Percentiles rank a stretch among this genome's conserved stretches.
These are phyloP conservation scores for Meliscaeva auricollis DNA, from an alignment of 2,888 invertebrate genomes.

Conservation along the genomic window DNA sequence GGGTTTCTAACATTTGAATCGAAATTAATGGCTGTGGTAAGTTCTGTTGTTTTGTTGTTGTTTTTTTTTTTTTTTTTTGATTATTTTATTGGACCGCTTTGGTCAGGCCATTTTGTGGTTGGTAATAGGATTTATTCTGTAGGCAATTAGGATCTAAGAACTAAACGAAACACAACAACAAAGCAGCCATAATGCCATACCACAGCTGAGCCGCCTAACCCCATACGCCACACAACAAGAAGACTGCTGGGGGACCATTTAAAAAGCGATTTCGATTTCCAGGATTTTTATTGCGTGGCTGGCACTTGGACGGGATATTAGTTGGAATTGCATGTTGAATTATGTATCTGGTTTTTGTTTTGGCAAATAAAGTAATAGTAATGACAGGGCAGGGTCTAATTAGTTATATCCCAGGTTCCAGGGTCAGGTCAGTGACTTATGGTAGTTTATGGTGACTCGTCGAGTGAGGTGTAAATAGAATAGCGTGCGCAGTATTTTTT, in stretches of 20 bases:
- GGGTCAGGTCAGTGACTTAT: slow-evolving; percentile 30
- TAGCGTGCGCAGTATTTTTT: slow-evolving; percentile 15
- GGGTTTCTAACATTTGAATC: slow-evolving; percentile 55
- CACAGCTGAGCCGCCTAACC: not conserved
- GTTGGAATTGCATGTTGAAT: slow-evolving; percentile 34
- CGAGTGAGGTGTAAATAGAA: not conserved
- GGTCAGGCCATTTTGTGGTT: slow-evolving; percentile 14
- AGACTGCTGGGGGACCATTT: slow-evolving; percentile 46
- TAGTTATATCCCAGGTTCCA: slow-evolving; percentile 22
- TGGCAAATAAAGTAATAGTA: slow-evolving; percentile 29
- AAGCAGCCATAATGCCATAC: slow-evolving; percentile 9
- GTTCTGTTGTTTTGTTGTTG: slow-evolving; percentile 15
- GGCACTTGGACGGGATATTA: slow-evolving; percentile 15
- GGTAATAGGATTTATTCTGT: slow-evolving; percentile 59
- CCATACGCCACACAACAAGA: slow-evolving; percentile 45
- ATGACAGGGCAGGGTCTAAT: slow-evolving; percentile 29
- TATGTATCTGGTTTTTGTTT: slow-evolving; percentile 32
- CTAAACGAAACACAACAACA: slow-evolving; percentile 34
- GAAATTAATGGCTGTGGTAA: slow-evolving; percentile 59
- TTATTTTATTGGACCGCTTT: slow-evolving; percentile 18
- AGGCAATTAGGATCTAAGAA: slow-evolving; percentile 71
- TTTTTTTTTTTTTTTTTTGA: not conserved
- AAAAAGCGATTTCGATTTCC: slow-evolving; percentile 66
- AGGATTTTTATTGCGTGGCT: slow-evolving; percentile 42
- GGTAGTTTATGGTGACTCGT: not conserved